These are phyloP conservation scores for Aethes cnicana DNA, from an alignment of 2,888 invertebrate species.

Conservation along the genomic window DNA sequence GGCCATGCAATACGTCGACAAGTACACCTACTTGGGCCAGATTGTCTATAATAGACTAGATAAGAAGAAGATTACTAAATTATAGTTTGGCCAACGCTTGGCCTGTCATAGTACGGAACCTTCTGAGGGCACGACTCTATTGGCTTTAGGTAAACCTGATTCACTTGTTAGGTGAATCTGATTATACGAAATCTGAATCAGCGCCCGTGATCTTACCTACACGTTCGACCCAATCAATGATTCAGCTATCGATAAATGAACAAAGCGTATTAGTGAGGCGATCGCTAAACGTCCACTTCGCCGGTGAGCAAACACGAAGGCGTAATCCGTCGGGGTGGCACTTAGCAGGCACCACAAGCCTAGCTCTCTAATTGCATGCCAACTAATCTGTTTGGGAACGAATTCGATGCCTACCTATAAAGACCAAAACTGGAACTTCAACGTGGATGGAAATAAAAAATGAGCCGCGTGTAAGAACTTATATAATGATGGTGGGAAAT, in stretches of 20 bases:
- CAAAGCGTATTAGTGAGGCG: constrained; percentile 68
- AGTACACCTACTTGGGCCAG: too few relatives aligned
- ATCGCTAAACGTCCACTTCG: constrained; percentile 72
- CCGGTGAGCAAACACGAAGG: constrained; percentile 68
- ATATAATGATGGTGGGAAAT: too few relatives aligned
- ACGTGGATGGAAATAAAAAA: too few relatives aligned
- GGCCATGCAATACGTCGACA: too few relatives aligned
- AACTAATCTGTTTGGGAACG: constrained; percentile 76
- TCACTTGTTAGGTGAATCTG: too few relatives aligned
- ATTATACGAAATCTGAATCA: background rate
- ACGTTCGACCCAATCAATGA: constrained; percentile 51
- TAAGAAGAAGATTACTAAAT: too few relatives aligned
- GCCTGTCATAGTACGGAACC: too few relatives aligned
- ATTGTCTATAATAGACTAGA: too few relatives aligned
- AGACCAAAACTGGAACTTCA: constrained; percentile 17
- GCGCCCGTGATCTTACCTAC: background rate
- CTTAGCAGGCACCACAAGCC: constrained; percentile 74
- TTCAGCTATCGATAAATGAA: constrained; percentile 65
- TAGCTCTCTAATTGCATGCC: constrained; percentile 72
- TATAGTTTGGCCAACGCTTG: too few relatives aligned
- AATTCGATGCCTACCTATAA: constrained; percentile 45
- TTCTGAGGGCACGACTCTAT: too few relatives aligned
- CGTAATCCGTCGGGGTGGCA: constrained; percentile 77
- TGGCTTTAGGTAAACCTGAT: too few relatives aligned
- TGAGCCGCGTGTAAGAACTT: too few relatives aligned